Percentiles rank a stretch among this genome's conserved stretches.
Conservation (phyloP, 2,797 vertebrate genomes). For the Petrocephalus sullivani region DNA sequence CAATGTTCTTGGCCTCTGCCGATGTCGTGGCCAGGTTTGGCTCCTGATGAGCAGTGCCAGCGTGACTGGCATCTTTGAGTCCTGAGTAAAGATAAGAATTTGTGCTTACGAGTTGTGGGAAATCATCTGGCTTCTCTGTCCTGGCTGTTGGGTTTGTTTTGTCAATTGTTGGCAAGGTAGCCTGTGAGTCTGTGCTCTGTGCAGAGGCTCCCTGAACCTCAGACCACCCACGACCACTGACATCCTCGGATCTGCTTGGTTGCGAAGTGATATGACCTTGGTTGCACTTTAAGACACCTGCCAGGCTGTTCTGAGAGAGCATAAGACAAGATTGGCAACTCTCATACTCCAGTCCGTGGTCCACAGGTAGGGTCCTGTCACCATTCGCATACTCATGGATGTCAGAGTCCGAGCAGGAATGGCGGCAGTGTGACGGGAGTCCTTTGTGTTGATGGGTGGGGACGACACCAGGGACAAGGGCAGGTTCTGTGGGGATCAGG, state of each 20-base stretch:
- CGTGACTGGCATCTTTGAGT: conserved; percentile 49
- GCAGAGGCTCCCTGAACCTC: conserved; percentile 27
- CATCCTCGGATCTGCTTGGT: conserved; percentile 53
- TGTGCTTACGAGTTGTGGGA: conserved; percentile 53
- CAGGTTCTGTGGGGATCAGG: conserved; percentile 65
- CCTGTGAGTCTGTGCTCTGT: conserved; percentile 29
- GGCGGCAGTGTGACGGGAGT: conserved; percentile 62
- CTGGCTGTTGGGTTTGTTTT: conserved; percentile 35
- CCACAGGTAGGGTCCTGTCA: conserved; percentile 54
- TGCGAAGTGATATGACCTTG: conserved; percentile 56
- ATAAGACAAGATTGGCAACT: conserved; percentile 66
- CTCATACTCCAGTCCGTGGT: conserved; percentile 53
- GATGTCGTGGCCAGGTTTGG: conserved; percentile 27
- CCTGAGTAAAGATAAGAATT: conserved; percentile 52
- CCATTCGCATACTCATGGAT: conserved; percentile 66
- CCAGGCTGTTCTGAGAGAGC: conserved; percentile 66
- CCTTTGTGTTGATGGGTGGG: conserved; percentile 49
- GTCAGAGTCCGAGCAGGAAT: conserved; percentile 57
- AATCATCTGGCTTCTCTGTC: conserved; percentile 46
- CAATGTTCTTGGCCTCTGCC: conserved; percentile 20
- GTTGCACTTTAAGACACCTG: conserved; percentile 65
- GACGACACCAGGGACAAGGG: conserved; percentile 54
- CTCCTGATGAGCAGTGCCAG: conserved; percentile 29
- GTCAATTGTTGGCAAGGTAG: conserved; percentile 19
- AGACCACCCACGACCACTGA: conserved; percentile 42